phyloP scores from a whole-genome alignment of 2,113 vertebrate species.

The Corythaeola cristata region DNA sequence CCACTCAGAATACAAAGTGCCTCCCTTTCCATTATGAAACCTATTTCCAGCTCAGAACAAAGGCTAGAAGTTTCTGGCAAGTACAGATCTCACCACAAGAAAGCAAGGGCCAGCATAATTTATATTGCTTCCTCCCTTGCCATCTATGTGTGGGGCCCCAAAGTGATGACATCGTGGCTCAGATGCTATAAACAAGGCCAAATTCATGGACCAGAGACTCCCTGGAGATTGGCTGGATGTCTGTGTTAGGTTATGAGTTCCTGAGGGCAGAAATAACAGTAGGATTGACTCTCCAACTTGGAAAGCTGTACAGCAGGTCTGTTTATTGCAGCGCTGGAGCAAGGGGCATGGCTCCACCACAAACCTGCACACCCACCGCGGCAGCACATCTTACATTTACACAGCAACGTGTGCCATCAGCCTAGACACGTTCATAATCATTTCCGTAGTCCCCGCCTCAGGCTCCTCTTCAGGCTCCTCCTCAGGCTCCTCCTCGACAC shows the following conservation, averaged over 20 bases:
- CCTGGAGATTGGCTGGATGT: not conserved
- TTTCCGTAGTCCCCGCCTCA: too few species aligned
- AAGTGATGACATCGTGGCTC: not conserved
- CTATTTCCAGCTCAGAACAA: not conserved
- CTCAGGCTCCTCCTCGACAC: too few species aligned
- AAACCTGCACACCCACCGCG: too few species aligned
- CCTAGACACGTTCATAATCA: too few species aligned
- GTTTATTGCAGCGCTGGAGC: too few species aligned
- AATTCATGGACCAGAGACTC: not conserved
- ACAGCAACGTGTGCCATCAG: too few species aligned
- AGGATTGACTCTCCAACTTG: too few species aligned
- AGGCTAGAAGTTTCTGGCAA: conserved; percentile 33
- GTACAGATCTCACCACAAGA: conserved; percentile 37
- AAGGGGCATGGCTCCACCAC: too few species aligned
- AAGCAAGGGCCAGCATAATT: conserved; percentile 10
- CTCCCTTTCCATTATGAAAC: not conserved
- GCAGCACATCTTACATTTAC: too few species aligned
- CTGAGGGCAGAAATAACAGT: not conserved
- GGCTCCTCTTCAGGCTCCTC: too few species aligned
- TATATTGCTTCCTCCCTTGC: not conserved
- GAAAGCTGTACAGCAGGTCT: too few species aligned
- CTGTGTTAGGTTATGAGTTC: not conserved
- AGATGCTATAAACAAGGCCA: not conserved
- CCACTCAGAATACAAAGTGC: conserved; percentile 36
- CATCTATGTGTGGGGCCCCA: conserved; percentile 34